phyloP scores from a whole-genome alignment of 2,797 vertebrate genomes.

The Coluber constrictor region DNA sequence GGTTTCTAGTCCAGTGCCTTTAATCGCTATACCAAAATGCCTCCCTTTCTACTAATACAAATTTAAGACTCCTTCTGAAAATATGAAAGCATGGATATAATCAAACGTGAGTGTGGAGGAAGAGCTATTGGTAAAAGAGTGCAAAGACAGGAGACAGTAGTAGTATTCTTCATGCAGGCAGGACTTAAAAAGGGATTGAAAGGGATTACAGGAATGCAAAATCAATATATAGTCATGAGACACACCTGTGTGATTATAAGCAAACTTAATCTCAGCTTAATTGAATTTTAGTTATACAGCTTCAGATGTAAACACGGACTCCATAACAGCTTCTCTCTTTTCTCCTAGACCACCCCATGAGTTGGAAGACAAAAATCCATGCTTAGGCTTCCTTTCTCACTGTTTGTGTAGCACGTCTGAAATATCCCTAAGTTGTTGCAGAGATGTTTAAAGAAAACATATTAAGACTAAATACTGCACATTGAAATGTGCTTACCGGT shows the following conservation, averaged over 20 bases:
- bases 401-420: background rate
- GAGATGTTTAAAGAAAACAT: background rate
- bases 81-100: background rate
- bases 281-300: background rate
- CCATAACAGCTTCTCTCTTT: background rate
- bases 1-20: background rate
- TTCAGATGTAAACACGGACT: background rate
- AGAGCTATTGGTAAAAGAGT: background rate
- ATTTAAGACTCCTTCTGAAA: background rate
- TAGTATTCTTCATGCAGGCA: too few relatives aligned
- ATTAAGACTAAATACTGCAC: background rate
- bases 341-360: background rate
- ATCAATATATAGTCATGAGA: background rate
- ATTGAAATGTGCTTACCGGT: conserved; percentile 73
- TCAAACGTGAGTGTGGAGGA: background rate
- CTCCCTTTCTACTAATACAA: background rate
- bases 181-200: background rate
- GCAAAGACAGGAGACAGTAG: too few relatives aligned
- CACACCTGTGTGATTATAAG: background rate
- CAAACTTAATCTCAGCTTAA: background rate
- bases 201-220: background rate
- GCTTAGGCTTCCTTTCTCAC: background rate
- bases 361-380: background rate
- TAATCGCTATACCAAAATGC: background rate
- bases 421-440: background rate